These are phyloP conservation scores for Vireo griseus DNA, from an alignment of 2,797 vertebrate species.

Conservation along the genomic window DNA sequence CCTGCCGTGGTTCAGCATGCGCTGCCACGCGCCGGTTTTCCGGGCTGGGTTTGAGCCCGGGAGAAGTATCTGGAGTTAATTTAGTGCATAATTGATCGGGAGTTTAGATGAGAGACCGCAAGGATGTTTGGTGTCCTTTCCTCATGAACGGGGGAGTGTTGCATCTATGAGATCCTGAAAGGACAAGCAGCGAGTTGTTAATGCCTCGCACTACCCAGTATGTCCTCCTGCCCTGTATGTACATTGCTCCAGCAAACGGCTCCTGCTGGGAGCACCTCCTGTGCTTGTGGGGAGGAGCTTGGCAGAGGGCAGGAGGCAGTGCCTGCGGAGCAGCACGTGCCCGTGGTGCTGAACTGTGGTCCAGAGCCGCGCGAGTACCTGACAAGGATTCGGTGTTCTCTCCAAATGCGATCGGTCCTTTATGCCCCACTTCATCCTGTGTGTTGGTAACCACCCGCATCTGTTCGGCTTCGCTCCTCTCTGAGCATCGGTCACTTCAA, in stretches of 20 bases:
- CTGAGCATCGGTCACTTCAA: background rate
- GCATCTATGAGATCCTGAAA: background rate
- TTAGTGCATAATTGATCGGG: background rate
- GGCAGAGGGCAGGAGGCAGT: background rate
- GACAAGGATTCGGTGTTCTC: background rate
- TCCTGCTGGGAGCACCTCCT: background rate
- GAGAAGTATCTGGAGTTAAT: background rate
- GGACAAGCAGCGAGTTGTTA: background rate
- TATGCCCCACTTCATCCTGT: fast-evolving
- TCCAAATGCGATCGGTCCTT: fast-evolving
- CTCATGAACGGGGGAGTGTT: background rate
- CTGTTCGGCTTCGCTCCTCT: background rate
- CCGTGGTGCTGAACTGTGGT: background rate
- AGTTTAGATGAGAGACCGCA: background rate
- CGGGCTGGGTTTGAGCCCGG: background rate
- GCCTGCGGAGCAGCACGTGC: fast-evolving
- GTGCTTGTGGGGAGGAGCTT: background rate
- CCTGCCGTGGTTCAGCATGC: background rate
- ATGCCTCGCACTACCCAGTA: background rate
- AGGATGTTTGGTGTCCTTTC: background rate
- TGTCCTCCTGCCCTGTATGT: background rate
- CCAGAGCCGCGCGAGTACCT: background rate
- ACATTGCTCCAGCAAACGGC: background rate
- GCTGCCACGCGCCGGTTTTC: background rate
- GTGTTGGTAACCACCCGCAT: background rate